Conservation (phyloP, 2,888 invertebrate genomes). For the Mesorhabditis spiculigera region DNA sequence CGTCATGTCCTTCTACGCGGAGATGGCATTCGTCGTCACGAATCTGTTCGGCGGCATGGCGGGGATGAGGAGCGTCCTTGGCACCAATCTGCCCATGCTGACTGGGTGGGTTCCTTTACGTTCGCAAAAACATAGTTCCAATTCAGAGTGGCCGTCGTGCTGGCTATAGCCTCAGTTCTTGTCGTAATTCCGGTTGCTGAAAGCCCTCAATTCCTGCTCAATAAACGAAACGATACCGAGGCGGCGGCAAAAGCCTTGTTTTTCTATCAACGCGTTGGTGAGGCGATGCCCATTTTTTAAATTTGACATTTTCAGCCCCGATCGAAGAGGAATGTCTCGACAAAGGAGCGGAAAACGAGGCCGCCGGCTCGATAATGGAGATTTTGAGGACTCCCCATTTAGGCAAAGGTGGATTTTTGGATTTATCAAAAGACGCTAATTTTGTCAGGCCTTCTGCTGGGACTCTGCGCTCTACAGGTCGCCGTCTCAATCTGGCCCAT, state of each 20-base stretch:
- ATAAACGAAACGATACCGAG: constrained; percentile 35
- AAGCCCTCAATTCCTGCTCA: constrained; percentile 46
- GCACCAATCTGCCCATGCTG: constrained; percentile 31
- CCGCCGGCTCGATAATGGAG: constrained; percentile 10
- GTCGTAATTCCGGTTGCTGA: constrained; percentile 41
- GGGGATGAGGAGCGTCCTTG: constrained; percentile 46
- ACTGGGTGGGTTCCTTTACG: constrained; percentile 25
- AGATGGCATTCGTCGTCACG: constrained; percentile 49
- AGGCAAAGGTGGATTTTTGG: constrained; percentile 12
- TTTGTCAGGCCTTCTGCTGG: constrained; percentile 31
- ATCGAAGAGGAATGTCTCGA: not conserved
- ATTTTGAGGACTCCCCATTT: constrained; percentile 17
- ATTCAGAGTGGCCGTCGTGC: constrained; percentile 37
- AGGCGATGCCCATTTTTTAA: constrained; percentile 2
- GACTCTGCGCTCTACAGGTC: constrained; percentile 44
- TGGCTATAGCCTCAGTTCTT: constrained; percentile 36
- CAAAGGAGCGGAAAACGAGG: not conserved
- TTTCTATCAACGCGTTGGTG: constrained; percentile 41
- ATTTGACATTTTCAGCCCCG: not conserved
- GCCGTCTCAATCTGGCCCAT: constrained; percentile 51
- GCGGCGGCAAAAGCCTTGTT: constrained; percentile 32
- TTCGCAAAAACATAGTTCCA: not conserved
- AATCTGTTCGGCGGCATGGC: constrained; percentile 46
- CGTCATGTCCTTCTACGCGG: constrained; percentile 50
- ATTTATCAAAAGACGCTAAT: not conserved